Percentiles rank a stretch among this genome's conserved stretches.
Conservation (phyloP, 2,113 vertebrate species). For the Apeltes quadracus region DNA sequence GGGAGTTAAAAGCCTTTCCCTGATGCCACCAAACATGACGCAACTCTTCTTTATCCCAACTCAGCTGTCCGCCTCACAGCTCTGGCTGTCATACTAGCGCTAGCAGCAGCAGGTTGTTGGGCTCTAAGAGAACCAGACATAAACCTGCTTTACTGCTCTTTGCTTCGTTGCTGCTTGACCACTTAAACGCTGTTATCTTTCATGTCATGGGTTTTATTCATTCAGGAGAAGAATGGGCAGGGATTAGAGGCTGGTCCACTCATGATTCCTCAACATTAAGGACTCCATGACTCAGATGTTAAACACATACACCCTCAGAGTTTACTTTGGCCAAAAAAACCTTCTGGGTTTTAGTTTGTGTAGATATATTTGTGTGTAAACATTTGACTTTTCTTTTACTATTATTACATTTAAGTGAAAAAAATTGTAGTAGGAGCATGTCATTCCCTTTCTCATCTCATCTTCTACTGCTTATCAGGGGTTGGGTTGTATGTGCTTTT, state of each 20-base stretch:
- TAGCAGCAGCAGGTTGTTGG: too few relatives aligned
- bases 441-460: neutral
- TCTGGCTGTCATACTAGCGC: too few relatives aligned
- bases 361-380: neutral
- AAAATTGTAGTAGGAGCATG: neutral
- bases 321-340: slow-evolving; percentile 29
- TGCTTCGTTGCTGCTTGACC: neutral
- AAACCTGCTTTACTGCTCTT: neutral
- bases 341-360: neutral
- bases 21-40: too few relatives aligned
- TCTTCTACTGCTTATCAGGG: too few relatives aligned
- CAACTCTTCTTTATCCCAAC: too few relatives aligned
- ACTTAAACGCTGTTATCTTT: slow-evolving; percentile 6
- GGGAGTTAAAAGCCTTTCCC: too few relatives aligned
- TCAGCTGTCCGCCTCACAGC: too few relatives aligned
- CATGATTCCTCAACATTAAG: slow-evolving; percentile 21
- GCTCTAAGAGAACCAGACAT: too few relatives aligned
- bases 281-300: slow-evolving; percentile 12
- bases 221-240: slow-evolving; percentile 32
- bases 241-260: slow-evolving; percentile 40
- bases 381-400: slow-evolving; percentile 1
- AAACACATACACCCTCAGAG: slow-evolving; percentile 4
- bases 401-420: slow-evolving; percentile 10
- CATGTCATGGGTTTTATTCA: slow-evolving; percentile 35
- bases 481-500: too few relatives aligned